Evolutionary conservation across 35 echinoderm and acorn worm genomes (phyloP).

Genomic region (Nesometra sesokonis): DNA sequence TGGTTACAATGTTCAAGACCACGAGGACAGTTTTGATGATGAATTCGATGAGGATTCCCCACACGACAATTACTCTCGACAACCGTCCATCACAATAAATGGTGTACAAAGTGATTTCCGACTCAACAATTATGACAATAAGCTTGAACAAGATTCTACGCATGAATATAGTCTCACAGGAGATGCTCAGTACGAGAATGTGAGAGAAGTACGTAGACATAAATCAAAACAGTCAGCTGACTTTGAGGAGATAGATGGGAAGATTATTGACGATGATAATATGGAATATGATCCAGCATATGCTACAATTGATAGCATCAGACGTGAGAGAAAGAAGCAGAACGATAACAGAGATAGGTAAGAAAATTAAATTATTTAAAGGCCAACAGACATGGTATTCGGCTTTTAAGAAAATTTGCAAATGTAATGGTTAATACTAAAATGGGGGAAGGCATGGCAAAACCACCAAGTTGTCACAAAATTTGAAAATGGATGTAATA

Average conservation of each 20-base stretch:
- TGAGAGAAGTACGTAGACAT: background rate
- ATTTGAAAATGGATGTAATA: no score
- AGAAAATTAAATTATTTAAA: background rate
- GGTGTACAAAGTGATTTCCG: background rate
- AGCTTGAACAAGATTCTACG: background rate
- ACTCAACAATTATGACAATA: background rate
- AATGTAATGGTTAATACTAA: no score
- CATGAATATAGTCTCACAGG: background rate
- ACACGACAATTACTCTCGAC: background rate
- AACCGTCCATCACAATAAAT: background rate
- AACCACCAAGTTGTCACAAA: no score
- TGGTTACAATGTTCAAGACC: background rate
- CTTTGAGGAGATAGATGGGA: background rate
- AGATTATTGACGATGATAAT: conserved; percentile 13
- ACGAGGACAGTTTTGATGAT: background rate
- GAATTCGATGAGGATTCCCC: background rate
- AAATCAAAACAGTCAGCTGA: background rate
- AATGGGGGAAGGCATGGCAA: no score
- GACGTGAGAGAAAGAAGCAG: conserved; percentile 29
- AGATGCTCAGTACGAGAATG: background rate
- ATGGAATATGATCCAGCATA: conserved; percentile 32
- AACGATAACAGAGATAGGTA: background rate
- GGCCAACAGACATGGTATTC: no score
- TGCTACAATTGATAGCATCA: conserved; percentile 60
- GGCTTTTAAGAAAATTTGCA: no score